Base-by-base conservation (phyloP, 2,888 invertebrate species). In the Achlya flavicornis region DNA sequence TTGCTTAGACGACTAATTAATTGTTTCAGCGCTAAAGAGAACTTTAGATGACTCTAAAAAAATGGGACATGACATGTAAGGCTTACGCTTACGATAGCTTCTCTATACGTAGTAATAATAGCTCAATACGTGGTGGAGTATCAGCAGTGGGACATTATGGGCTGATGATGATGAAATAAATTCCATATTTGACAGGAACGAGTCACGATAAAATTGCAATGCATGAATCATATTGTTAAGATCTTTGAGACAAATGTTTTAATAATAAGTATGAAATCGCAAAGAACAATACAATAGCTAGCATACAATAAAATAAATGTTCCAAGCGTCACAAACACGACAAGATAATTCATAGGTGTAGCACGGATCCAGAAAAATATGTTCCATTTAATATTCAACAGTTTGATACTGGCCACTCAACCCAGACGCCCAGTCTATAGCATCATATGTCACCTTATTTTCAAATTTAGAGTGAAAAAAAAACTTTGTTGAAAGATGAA, bases 261-360 rank as follows among this genome's bases (percentile, higher is more conserved):
- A 16, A 19, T 7, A 53, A 53, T 10, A 41, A 41, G 12, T 41
- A 53, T 53, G 19, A 53, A 53, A 53, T 19, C 10, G 16, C 53
- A 8, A 53, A 19, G 14, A 19, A 53, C 53, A 53, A 53, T 53
- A 53, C 35, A 35, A 58, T n/a, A 57, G 32, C n/a, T 58, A 38
- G 58, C 58, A 38, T 35, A 53, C 7, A 53, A 26, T 14, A 61
- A 63, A 60, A 43, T 46, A 61, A 12, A 62, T 26, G 19, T 63
- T 60, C 62, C 46, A 64, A 64, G 61, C 61, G 88, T 89, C 88
- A 72, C 53, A 79, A 75, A 59, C 61, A 58, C 58, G 64, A 64
- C 57, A 67, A 53, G 66, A 61, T 63, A 64, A 67, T 48, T 16
- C 1, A 58, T 16, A 59, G 16, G 14, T n/a, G 33, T 16, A 59